phyloP scores from a whole-genome alignment of 2,888 invertebrate species.

The Dromius quadrimaculatus region DNA sequence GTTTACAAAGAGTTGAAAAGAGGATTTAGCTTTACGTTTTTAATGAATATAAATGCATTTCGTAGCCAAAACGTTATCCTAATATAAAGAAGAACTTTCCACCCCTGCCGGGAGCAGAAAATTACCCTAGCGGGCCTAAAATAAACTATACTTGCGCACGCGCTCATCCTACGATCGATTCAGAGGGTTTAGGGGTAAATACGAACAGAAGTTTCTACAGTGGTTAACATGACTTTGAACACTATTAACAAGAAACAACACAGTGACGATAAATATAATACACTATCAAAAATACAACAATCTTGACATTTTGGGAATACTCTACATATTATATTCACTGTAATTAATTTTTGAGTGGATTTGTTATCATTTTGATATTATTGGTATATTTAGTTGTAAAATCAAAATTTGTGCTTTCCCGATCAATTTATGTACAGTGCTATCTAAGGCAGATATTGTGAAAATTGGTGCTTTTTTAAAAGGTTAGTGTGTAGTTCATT shows the following conservation, averaged over 20 bases:
- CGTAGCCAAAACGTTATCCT: background rate
- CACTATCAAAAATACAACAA: background rate
- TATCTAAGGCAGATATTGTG: too few relatives aligned
- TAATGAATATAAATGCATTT: slow-evolving; percentile 50
- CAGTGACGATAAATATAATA: slow-evolving; percentile 3
- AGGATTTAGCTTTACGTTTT: slow-evolving; percentile 23
- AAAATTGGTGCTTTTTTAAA: too few relatives aligned
- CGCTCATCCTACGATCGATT: slow-evolving; percentile 55
- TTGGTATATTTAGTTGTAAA: background rate
- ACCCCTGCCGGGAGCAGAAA: slow-evolving; percentile 7
- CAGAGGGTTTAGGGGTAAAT: slow-evolving; percentile 57
- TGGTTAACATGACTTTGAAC: slow-evolving; percentile 17
- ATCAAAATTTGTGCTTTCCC: background rate
- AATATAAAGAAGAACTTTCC: slow-evolving; percentile 30
- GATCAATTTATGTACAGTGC: too few relatives aligned
- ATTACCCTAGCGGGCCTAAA: slow-evolving; percentile 21
- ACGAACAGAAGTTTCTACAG: slow-evolving; percentile 59
- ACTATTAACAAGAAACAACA: slow-evolving; percentile 8
- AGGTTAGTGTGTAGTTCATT: too few relatives aligned
- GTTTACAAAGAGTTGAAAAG: slow-evolving; percentile 40
- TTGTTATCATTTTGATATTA: background rate
- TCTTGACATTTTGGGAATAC: background rate
- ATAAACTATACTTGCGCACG: slow-evolving; percentile 55
- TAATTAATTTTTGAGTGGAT: slow-evolving; percentile 9
- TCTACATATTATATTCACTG: background rate